phyloP scores from a whole-genome alignment of 2,797 vertebrate species.

The Oreortyx pictus region DNA sequence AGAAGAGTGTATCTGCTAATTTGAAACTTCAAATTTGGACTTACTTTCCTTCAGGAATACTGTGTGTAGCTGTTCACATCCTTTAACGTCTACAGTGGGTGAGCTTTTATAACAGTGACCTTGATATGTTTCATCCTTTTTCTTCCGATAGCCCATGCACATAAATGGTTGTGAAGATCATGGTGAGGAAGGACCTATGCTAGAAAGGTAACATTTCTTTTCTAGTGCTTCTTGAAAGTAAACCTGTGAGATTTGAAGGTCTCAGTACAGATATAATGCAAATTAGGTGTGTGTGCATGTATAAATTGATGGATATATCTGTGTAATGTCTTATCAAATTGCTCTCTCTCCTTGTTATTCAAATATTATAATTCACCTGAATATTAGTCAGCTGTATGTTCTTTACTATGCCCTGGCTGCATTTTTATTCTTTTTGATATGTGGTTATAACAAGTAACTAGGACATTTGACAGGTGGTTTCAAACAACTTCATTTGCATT shows the following conservation, averaged over 20 bases:
- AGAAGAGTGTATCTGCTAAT: background rate
- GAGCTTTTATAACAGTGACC: background rate
- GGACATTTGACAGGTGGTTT: background rate
- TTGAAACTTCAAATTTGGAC: background rate
- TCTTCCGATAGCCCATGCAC: conserved; percentile 62
- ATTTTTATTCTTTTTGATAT: background rate
- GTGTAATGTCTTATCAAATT: background rate
- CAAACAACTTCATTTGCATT: background rate
- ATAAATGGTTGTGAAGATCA: conserved; percentile 73
- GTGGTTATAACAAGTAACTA: background rate
- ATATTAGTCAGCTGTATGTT: background rate
- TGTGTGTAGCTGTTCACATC: background rate
- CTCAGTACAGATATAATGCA: background rate
- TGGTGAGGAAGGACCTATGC: conserved; percentile 63
- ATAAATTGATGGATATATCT: background rate
- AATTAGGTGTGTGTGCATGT: too few relatives aligned
- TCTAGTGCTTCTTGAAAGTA: background rate
- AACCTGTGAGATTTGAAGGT: background rate
- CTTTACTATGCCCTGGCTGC: background rate
- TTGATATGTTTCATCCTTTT: conserved; percentile 49
- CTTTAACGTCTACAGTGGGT: background rate
- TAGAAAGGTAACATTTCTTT: conserved; percentile 69
- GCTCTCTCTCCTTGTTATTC: background rate
- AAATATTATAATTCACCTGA: background rate
- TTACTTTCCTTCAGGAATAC: conserved; percentile 9